A percentile compares a stretch with the other conserved stretches of the same genome.
These are phyloP conservation scores for Phyllopteryx taeniolatus DNA, from an alignment of 2,113 vertebrate genomes.

Conservation along the genomic window DNA sequence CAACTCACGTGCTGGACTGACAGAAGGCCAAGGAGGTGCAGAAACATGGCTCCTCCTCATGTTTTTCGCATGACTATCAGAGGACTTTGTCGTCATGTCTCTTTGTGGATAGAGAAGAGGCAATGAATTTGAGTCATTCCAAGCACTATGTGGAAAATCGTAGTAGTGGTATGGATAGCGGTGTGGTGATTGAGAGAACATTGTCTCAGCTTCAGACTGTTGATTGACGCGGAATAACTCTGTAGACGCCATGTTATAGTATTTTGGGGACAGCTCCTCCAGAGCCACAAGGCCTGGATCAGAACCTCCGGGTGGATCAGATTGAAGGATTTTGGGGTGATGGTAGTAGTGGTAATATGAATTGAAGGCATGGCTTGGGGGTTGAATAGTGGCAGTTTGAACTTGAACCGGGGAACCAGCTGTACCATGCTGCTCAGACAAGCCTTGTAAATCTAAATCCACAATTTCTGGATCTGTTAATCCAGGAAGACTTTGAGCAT, in stretches of 20 bases:
- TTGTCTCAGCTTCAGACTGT: background rate
- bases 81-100: background rate
- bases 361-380: constrained; percentile 26
- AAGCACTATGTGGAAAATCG: constrained; percentile 16
- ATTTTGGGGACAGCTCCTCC: too few relatives aligned
- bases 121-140: background rate
- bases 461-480: background rate
- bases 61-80: background rate
- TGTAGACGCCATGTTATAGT: too few relatives aligned
- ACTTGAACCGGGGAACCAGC: background rate
- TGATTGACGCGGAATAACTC: too few relatives aligned
- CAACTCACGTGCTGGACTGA: background rate
- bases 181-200: background rate
- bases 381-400: constrained; percentile 7
- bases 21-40: background rate
- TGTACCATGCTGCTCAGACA: background rate
- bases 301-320: constrained; percentile 3
- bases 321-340: constrained; percentile 56
- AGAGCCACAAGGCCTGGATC: constrained; percentile 8
- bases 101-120: background rate
- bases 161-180: background rate
- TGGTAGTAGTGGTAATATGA: constrained; percentile 63
- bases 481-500: accelerated
- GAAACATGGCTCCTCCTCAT: background rate
- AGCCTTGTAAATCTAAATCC: background rate